phyloP scores from a whole-genome alignment of 2,888 invertebrate species.

The Aleiodes alternator region DNA sequence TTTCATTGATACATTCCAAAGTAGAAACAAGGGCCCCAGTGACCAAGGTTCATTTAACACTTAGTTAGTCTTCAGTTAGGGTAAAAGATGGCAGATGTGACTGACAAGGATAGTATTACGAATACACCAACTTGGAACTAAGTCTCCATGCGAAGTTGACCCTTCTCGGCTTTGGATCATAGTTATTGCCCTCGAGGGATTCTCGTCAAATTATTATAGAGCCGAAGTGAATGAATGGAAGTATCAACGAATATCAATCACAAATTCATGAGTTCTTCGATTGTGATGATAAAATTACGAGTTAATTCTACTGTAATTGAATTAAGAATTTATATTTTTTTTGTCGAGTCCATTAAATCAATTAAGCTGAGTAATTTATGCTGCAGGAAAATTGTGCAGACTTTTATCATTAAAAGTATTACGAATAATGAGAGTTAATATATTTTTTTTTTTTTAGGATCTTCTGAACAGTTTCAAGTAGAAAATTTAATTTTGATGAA shows the following conservation, averaged over 20 bases:
- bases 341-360: too few relatives aligned
- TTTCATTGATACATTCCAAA: not conserved
- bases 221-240: slow-evolving; percentile 58
- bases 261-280: too few relatives aligned
- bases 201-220: slow-evolving; percentile 66
- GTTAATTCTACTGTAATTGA: too few relatives aligned
- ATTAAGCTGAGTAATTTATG: too few relatives aligned
- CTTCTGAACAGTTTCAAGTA: too few relatives aligned
- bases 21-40: slow-evolving; percentile 30
- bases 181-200: slow-evolving; percentile 62
- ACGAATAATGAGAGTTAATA: too few relatives aligned
- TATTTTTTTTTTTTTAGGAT: too few relatives aligned
- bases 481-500: too few relatives aligned
- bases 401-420: too few relatives aligned
- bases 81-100: slow-evolving; percentile 36
- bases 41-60: slow-evolving; percentile 55
- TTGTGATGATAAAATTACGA: too few relatives aligned
- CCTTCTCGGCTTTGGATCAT: slow-evolving; percentile 63
- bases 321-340: too few relatives aligned
- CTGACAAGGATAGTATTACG: not conserved
- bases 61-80: slow-evolving; percentile 44
- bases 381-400: too few relatives aligned
- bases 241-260: slow-evolving; percentile 1
- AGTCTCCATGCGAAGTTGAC: slow-evolving; percentile 63
- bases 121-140: slow-evolving; percentile 19